phyloP scores from a whole-genome alignment of 1,140 invertebrate species.

The Zaprionus inermis region DNA sequence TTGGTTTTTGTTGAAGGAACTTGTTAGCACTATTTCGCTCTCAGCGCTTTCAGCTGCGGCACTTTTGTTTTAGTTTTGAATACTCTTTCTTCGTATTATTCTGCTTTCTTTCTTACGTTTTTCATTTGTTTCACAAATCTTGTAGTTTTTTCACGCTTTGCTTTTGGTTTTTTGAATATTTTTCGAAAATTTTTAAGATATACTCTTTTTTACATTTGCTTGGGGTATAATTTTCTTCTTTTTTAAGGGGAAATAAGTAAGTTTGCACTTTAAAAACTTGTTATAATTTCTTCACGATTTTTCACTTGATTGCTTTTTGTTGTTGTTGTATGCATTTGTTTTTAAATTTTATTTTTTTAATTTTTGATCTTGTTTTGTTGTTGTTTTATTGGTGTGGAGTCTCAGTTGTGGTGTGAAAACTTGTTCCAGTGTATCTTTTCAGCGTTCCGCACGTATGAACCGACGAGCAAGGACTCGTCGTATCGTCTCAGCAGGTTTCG shows the following conservation, averaged over 20 bases:
- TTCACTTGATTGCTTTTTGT: conserved; percentile 46
- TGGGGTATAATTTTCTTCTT: conserved; percentile 1
- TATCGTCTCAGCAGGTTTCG: conserved; percentile 83
- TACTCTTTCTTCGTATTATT: conserved; percentile 31
- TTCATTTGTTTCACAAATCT: conserved; percentile 48
- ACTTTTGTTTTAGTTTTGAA: conserved; percentile 65
- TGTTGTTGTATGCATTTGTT: conserved; percentile 20
- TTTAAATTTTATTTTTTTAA: conserved; percentile 16
- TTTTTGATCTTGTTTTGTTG: conserved; percentile 28
- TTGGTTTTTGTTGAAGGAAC: conserved; percentile 64
- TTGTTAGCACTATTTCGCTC: conserved; percentile 72
- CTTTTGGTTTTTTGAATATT: conserved; percentile 30
- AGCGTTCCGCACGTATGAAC: conserved; percentile 82
- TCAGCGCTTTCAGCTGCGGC: conserved; percentile 67
- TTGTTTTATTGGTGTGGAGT: conserved; percentile 37
- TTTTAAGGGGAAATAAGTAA: conserved; percentile 34
- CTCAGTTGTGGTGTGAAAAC: conserved; percentile 51
- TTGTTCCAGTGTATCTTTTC: conserved; percentile 52
- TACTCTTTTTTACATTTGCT: conserved; percentile 19
- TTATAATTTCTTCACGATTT: conserved; percentile 46
- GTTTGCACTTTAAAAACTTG: conserved; percentile 51
- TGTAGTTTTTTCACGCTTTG: conserved; percentile 16
- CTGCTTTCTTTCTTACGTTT: conserved; percentile 4
- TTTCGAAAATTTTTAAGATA: conserved; percentile 32
- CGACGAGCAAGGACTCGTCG: conserved; percentile 84